Base-by-base conservation (phyloP, 2,888 invertebrate species). In the Spisula subtruncata region DNA sequence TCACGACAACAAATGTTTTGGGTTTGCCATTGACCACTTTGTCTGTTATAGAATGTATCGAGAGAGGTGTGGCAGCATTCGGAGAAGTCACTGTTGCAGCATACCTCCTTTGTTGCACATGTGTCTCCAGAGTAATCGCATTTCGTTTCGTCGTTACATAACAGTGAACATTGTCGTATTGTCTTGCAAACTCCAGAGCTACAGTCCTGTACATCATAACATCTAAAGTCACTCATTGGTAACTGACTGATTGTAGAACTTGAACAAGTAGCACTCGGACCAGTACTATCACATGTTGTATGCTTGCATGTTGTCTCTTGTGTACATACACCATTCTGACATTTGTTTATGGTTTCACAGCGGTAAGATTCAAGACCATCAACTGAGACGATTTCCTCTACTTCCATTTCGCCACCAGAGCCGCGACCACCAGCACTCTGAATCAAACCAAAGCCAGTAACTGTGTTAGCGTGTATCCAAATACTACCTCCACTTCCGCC, bases 401-500 rank as follows among this genome's bases (percentile, higher is more conserved):
- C 83, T 75, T 82, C 29, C 2, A 82, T 87, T 16, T 86, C 85
- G 0, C 80, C 83, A 54, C 80, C 79, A 12, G 94, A 93, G 0
- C 94, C 94, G 25, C 90, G 83, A 25, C 94, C 94, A 51, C 94
- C 94, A 48, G 48, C 89, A 12, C 93, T 89, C 18, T 93, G 90
- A 14, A 94, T 89, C 54, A 75, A 88, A 41, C 94, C 94, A 89
- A 92, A 94, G 20, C 93, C 94, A 32, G 94, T 94, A 20, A 95
- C 92, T 12, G 88, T 90, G 86, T 93, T 41, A 56, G 90, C 89
- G 86, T 94, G 93, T 16, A 95, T 90, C 94, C 94, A 94, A 16
- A 95, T 93, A 84, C 94, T 94, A 0, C 95, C 95, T 10, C 95
- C 95, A 85, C 95, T 95, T 0, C 95, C 95, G 12, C 95, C 95